Percentiles rank a stretch among this genome's conserved stretches.
Conservation (phyloP, 2,888 invertebrate genomes). For the Volucella inflata region DNA sequence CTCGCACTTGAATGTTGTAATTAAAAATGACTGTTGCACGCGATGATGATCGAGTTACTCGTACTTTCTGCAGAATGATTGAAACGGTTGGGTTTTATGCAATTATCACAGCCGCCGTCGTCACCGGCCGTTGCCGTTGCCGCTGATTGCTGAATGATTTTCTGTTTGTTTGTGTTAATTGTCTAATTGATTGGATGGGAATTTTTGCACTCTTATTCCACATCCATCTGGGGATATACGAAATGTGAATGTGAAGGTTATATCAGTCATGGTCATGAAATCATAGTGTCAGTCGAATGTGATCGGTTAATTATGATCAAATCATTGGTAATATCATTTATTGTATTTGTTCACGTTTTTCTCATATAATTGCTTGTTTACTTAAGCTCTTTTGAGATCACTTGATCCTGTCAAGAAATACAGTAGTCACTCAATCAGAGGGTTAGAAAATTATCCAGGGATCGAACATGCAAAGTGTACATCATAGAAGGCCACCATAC, state of each 20-base stretch:
- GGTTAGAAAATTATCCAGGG: no score
- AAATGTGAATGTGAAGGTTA: constrained; percentile 30
- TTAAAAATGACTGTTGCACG: constrained; percentile 67
- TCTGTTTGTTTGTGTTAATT: constrained; percentile 25
- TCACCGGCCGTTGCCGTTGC: background rate
- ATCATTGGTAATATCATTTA: background rate
- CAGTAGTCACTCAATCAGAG: no score
- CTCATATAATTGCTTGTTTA: no score
- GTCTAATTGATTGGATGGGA: constrained; percentile 40
- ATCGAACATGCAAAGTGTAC: no score
- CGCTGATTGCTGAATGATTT: constrained; percentile 33
- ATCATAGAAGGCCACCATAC: no score
- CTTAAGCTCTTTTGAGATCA: no score
- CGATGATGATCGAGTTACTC: constrained; percentile 64
- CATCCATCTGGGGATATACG: background rate
- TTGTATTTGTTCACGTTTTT: background rate
- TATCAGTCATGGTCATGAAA: constrained; percentile 26
- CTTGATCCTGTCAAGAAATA: no score
- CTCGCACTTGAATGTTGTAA: constrained; percentile 12
- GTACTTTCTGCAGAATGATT: constrained; percentile 27
- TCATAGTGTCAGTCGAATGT: constrained; percentile 30
- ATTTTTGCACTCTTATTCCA: background rate
- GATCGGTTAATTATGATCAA: constrained; percentile 22
- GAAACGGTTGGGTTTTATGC: background rate
- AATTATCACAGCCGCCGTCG: constrained; percentile 5